These are phyloP conservation scores for Gasteruption jaculator DNA, from an alignment of 2,888 invertebrate species.

Conservation along the genomic window DNA sequence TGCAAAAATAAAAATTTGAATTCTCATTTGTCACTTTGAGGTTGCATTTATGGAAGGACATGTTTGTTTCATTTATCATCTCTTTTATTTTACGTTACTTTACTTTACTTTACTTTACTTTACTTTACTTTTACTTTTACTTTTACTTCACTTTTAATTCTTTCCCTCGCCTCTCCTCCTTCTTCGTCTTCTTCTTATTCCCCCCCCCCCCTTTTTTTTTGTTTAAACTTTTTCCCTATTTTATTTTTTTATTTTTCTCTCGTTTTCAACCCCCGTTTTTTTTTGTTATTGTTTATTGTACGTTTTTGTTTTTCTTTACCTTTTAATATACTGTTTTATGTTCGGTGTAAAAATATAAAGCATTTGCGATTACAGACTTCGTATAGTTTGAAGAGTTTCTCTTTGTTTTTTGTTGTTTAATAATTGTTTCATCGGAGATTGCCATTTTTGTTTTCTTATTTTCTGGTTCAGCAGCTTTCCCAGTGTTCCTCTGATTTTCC, in stretches of 20 bases:
- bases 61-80: too few relatives aligned
- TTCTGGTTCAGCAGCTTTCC: constrained; percentile 5
- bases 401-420: constrained; percentile 11
- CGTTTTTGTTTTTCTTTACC: too few relatives aligned
- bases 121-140: too few relatives aligned
- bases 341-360: constrained; percentile 49
- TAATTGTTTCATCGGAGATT: constrained; percentile 20
- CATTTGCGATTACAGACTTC: constrained; percentile 46
- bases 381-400: constrained; percentile 19
- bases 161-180: too few relatives aligned
- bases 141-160: too few relatives aligned
- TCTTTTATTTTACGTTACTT: too few relatives aligned
- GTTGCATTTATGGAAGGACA: constrained; percentile 50
- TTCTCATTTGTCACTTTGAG: constrained; percentile 49
- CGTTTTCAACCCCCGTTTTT: too few relatives aligned
- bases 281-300: constrained; percentile 44
- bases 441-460: constrained; percentile 6
- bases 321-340: constrained; percentile 37
- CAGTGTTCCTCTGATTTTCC: constrained; percentile 8
- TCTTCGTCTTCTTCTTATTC: too few relatives aligned
- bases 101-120: too few relatives aligned
- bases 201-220: too few relatives aligned
- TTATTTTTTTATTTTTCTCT: too few relatives aligned
- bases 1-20: constrained; percentile 49
- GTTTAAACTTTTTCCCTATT: too few relatives aligned